A percentile compares a stretch with the other conserved stretches of the same genome.
Conservation (phyloP, 1,140 invertebrate genomes). For the Camponotus pennsylvanicus region DNA sequence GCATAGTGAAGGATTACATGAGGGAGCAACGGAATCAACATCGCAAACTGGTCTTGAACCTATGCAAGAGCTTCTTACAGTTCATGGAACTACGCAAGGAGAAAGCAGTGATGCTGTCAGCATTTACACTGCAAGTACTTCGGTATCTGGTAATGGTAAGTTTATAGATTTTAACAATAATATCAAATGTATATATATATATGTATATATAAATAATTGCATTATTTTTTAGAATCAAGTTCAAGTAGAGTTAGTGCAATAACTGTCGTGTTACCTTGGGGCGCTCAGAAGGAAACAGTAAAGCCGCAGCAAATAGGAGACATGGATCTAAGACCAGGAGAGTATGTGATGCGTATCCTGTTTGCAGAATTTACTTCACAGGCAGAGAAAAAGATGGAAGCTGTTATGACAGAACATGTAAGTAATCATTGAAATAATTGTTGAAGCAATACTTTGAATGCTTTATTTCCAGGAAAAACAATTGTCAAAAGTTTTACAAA, state of each 20-base stretch:
- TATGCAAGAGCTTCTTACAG: constrained; percentile 80
- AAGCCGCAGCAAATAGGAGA: constrained; percentile 88
- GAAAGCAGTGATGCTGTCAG: constrained; percentile 83
- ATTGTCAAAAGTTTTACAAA: constrained; percentile 96
- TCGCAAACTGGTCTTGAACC: constrained; percentile 72
- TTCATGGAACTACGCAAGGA: constrained; percentile 80
- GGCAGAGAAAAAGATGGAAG: constrained; percentile 98
- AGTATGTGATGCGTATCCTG: constrained; percentile 97
- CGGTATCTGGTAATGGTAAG: constrained; percentile 84
- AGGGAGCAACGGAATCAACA: constrained; percentile 76
- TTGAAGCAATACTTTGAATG: constrained; percentile 1
- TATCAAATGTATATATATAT: constrained; percentile 18
- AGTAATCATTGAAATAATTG: constrained; percentile 65
- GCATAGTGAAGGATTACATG: constrained; percentile 80
- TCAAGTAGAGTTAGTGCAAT: constrained; percentile 84
- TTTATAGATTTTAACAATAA: constrained; percentile 15
- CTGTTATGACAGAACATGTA: constrained; percentile 96
- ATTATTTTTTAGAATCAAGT: constrained; percentile 79
- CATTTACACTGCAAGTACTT: constrained; percentile 84
- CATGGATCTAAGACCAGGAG: constrained; percentile 93
- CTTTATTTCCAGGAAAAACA: constrained; percentile 91
- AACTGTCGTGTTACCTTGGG: constrained; percentile 91
- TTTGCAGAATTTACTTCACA: constrained; percentile 97
- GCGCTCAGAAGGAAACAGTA: constrained; percentile 91
- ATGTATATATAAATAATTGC: neutral